Base-by-base conservation (phyloP, 1,140 invertebrate genomes). In the Caenorhabditis briggsae region DNA sequence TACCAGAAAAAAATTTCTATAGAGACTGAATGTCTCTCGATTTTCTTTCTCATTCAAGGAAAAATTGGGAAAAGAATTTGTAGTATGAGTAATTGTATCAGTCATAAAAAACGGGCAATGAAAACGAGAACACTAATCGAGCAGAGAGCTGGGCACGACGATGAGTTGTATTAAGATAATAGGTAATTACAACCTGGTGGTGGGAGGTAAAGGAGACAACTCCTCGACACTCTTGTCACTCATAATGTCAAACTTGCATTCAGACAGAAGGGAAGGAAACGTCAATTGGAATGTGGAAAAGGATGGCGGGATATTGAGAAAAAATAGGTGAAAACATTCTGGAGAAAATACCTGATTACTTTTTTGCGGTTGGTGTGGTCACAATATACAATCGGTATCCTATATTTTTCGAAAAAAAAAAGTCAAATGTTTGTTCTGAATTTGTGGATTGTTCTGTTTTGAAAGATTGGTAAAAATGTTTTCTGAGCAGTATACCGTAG, bases 171-270 rank as follows among this genome's bases (percentile, higher is more conserved):
- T 78, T 50, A 78, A 50, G 46, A 50, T 78, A 78, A 78, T 50
- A 78, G 70, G 70, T 78, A 78, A 78, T 78, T 78, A 78, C 70
- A 78, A 78, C 70, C 70, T 48, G 46, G 16, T 43, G 65, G 43
- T 48, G 6, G 70, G 46, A 50, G 46, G 43, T 50, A 78, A 33
- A 33, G 33, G 33, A 50, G 20, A 20, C 23, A 46, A 78, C 18
- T 50, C 16, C 46, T 50, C 41, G 70, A 78, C 46, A 78, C 70
- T 23, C 70, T 78, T 78, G 70, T 78, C 70, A 78, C 70, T 78
- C 70, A 78, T 78, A 78, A 78, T 78, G 70, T 78, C 70, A 78
- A 78, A 50, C 70, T 78, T n/a, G 12, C 70, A 78, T 78, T 53
- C 12, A 50, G 70, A 48, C 46, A 78, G 46, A 50, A 9, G 23